Evolutionary conservation across 1,140 invertebrate species (phyloP), one percentile per base, ranked within the genome.

Genomic region (Hormaphis cornu): DNA sequence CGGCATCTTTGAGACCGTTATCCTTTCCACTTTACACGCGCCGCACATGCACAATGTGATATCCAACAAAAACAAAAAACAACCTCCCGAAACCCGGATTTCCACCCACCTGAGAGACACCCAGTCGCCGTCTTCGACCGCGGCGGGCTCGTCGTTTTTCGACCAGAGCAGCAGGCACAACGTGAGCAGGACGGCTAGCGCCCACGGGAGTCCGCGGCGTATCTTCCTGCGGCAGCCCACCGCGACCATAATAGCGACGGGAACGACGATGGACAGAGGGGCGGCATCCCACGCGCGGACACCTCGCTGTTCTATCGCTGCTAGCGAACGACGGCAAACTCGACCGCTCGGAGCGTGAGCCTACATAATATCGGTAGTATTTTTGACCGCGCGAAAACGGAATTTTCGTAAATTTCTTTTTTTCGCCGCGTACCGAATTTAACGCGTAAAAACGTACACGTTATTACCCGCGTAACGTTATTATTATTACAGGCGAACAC

Each of bases 141-240:
- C 20, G 24, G 18, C 35, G 16, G 42, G n/a, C 4, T 50, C 61
- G 9, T 61, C 58, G 20, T 66, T 66, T 48, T 50, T 66, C 28
- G 61, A 66, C 61, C 61, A 66, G 12, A 66, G 12, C 44, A 66
- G 12, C 44, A 66, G 28, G 7, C 61, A 44, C 18, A 44, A 50
- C 4, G 61, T 66, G 42, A 66, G 26, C 22, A 66, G n/a, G 5
- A 66, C n/a, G 14, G 42, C 61, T 7, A 50, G 9, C 28, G 61
- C 61, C 61, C 61, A 66, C 61, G 61, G 61, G 1, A 66, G 28
- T 35, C 61, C 61, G 6, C 61, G 61, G 5, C 61, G 61, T 16
- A 66, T 14, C 44, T 5, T 48, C 14, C 61, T 18, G n/a, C 61
- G 44, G 3, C 59, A 66, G 12, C 44, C 44, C 28, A 66, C 18